Evolutionary conservation across 2,888 invertebrate genomes (phyloP).

Genomic region (Hyposoter dolosus): DNA sequence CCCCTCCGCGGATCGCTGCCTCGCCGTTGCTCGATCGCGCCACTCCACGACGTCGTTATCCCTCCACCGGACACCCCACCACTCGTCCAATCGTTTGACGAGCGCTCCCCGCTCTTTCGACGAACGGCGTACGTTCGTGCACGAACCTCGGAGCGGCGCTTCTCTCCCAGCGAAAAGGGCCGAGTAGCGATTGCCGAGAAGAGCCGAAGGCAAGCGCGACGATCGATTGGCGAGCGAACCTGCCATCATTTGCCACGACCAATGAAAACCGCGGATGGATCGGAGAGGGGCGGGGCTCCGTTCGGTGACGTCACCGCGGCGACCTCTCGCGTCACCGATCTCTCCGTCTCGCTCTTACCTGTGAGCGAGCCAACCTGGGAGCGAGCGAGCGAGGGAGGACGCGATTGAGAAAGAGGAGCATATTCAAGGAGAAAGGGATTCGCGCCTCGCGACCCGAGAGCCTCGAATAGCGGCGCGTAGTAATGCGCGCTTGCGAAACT

Average conservation of each 20-base stretch:
- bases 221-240: constrained; percentile 84
- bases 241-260: constrained; percentile 83
- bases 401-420: constrained; percentile 40
- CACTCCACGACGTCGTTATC: constrained; percentile 41
- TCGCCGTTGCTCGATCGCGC: constrained; percentile 59
- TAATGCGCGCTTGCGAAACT: constrained; percentile 51
- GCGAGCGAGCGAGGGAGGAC: constrained; percentile 36
- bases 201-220: constrained; percentile 69
- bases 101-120: constrained; percentile 18
- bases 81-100: constrained; percentile 38
- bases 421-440: constrained; percentile 45
- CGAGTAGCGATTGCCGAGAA: constrained; percentile 39
- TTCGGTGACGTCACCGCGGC: constrained; percentile 79
- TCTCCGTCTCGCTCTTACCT: constrained; percentile 13
- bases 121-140: constrained; percentile 26
- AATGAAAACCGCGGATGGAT: constrained; percentile 74
- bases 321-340: constrained; percentile 75
- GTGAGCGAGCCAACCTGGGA: not conserved
- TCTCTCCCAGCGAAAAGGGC: constrained; percentile 6
- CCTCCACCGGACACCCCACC: constrained; percentile 49
- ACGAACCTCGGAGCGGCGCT: not conserved
- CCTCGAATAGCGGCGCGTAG: constrained; percentile 28
- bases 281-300: constrained; percentile 75
- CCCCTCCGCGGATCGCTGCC: constrained; percentile 47
- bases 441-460: constrained; percentile 3